Evolutionary conservation across 2,888 invertebrate species (phyloP).

Genomic region (Trachelus troglodyta): DNA sequence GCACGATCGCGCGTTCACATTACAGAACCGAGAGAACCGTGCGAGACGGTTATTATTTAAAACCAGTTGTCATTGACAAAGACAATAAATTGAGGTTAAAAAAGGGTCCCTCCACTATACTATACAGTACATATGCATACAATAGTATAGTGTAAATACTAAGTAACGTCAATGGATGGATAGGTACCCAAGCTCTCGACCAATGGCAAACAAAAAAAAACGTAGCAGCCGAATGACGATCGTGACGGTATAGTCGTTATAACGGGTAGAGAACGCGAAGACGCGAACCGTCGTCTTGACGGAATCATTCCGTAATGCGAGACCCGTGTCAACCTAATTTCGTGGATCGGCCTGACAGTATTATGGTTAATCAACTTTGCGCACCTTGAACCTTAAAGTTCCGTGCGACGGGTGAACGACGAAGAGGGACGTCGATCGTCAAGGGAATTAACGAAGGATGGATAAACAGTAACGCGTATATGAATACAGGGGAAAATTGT

Average conservation of each 20-base stretch:
- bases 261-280: background rate
- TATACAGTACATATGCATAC: background rate
- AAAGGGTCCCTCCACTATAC: background rate
- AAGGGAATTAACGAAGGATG: background rate
- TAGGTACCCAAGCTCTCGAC: background rate
- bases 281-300: background rate
- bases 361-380: background rate
- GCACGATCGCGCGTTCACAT: constrained; percentile 36
- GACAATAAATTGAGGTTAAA: constrained; percentile 36
- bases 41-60: constrained; percentile 44
- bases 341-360: background rate
- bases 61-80: constrained; percentile 43
- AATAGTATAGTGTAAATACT: background rate
- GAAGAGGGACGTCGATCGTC: background rate
- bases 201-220: background rate
- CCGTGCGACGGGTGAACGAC: background rate
- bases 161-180: background rate
- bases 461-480: background rate
- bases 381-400: background rate
- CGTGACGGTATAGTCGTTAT: background rate
- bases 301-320: background rate
- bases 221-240: background rate
- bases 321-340: constrained; percentile 1
- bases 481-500: background rate
- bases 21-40: constrained; percentile 18